A percentile compares a stretch with the other conserved stretches of the same genome.
Conservation (phyloP, 2,797 vertebrate genomes). For the Lacerta viridis region DNA sequence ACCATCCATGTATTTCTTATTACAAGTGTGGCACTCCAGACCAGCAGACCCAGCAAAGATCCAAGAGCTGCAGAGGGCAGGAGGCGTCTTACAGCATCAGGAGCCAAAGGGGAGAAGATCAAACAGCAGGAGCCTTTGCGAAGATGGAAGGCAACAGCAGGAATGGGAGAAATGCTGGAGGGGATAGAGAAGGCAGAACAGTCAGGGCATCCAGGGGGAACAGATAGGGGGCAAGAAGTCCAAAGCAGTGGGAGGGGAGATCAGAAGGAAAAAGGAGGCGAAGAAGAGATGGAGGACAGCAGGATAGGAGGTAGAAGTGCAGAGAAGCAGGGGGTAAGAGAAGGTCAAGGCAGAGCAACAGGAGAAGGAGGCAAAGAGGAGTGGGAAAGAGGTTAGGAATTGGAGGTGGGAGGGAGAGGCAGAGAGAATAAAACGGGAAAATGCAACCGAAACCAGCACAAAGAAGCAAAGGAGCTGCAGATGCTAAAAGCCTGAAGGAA, state of each 20-base stretch:
- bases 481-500: not conserved
- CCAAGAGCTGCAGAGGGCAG: not conserved
- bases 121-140: slow-evolving; percentile 58
- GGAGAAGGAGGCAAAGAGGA: not conserved
- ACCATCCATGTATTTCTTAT: not conserved
- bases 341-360: slow-evolving; percentile 18
- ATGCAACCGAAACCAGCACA: not conserved
- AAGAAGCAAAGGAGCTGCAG: not conserved
- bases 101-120: slow-evolving; percentile 46
- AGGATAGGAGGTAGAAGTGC: slow-evolving; percentile 24
- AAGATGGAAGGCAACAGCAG: slow-evolving; percentile 38
- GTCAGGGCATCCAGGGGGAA: not conserved
- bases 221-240: not conserved
- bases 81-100: slow-evolving; percentile 68
- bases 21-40: not conserved
- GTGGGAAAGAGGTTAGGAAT: slow-evolving; percentile 7
- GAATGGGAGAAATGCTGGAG: slow-evolving; percentile 31
- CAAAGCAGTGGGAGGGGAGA: slow-evolving; percentile 3
- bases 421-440: no score
- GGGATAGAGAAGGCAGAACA: slow-evolving; percentile 2
- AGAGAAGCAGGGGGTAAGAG: slow-evolving; percentile 7
- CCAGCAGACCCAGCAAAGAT: not conserved
- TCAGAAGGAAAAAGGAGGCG: not conserved
- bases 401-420: not conserved
- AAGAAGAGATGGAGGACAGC: slow-evolving; percentile 6